These are phyloP conservation scores for Pocillopora damicornis DNA, from an alignment of 64 coral and sea anemone species.

Conservation along the genomic window DNA sequence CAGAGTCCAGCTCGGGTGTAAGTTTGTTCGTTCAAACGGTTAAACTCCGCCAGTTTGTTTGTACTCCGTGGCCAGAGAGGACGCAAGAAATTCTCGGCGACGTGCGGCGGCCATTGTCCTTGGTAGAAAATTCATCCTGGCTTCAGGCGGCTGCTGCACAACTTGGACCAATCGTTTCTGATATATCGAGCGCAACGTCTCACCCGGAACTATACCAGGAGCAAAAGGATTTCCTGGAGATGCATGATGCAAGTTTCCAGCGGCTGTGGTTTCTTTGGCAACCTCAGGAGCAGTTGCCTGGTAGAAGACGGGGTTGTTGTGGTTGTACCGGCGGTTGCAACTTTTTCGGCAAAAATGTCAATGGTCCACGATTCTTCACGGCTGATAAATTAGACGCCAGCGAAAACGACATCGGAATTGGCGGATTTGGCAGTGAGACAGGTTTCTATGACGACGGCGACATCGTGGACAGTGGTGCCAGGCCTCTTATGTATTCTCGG, in stretches of 20 bases:
- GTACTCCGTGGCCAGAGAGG: constrained; percentile 53
- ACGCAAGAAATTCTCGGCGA: constrained; percentile 52
- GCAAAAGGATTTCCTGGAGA: constrained; percentile 88
- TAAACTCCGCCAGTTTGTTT: constrained; percentile 88
- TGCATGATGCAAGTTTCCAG: constrained; percentile 68
- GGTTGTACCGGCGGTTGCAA: constrained; percentile 92
- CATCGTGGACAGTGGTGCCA: constrained; percentile 39
- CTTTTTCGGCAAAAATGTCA: constrained; percentile 95
- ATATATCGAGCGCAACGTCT: constrained; percentile 60
- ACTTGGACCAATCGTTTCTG: constrained; percentile 80
- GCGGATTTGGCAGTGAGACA: constrained; percentile 83
- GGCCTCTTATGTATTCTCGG: constrained; percentile 56
- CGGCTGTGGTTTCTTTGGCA: constrained; percentile 97
- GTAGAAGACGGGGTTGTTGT: constrained; percentile 55
- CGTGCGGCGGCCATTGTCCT: constrained; percentile 66
- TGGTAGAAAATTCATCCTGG: constrained; percentile 79
- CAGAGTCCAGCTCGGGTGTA: constrained; percentile 55
- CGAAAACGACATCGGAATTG: constrained; percentile 81
- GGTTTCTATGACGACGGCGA: constrained; percentile 66
- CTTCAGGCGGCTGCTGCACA: constrained; percentile 79
- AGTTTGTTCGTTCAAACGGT: constrained; percentile 83
- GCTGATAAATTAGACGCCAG: constrained; percentile 92
- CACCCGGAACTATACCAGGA: constrained; percentile 57
- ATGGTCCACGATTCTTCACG: constrained; percentile 84
- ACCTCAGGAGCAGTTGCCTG: constrained; percentile 40